phyloP scores from a whole-genome alignment of 2,113 vertebrate genomes.

The Callorhinus ursinus region DNA sequence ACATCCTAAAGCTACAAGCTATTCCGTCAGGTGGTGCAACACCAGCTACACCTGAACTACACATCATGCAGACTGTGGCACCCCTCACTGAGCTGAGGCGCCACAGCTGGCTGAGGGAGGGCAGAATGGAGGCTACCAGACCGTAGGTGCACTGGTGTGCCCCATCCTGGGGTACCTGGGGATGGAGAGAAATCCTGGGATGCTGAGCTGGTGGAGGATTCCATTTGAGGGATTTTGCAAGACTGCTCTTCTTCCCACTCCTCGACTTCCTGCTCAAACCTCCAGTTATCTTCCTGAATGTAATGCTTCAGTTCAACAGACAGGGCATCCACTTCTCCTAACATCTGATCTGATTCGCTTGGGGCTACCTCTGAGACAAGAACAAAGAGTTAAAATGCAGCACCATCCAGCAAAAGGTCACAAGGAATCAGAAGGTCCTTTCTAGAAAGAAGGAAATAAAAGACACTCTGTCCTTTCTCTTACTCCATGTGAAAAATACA shows the following conservation, averaged over 20 bases:
- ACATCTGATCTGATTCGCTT: slow-evolving; percentile 79
- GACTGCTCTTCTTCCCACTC: slow-evolving; percentile 95
- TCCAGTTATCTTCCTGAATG: slow-evolving; percentile 94
- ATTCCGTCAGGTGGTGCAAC: neutral
- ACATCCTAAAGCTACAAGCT: neutral
- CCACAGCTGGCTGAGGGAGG: neutral
- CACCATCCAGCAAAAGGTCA: neutral
- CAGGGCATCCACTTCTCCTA: slow-evolving; percentile 89
- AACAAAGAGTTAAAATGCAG: neutral
- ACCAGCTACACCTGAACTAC: neutral
- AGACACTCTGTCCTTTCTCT: neutral
- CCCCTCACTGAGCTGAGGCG: accelerated
- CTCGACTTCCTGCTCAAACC: slow-evolving; percentile 93
- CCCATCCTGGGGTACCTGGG: slow-evolving; percentile 70
- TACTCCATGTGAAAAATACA: neutral
- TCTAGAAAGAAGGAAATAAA: neutral
- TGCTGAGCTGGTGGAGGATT: slow-evolving; percentile 70
- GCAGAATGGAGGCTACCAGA: accelerated
- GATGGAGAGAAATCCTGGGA: slow-evolving; percentile 80
- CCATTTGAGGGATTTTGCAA: slow-evolving; percentile 91
- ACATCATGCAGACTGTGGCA: accelerated
- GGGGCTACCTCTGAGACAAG: slow-evolving; percentile 39
- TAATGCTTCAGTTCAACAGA: slow-evolving; percentile 89
- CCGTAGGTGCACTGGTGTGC: accelerated
- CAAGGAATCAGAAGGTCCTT: neutral